These are phyloP conservation scores for Caerostris darwini DNA, from an alignment of 1,140 invertebrate species.

Conservation along the genomic window DNA sequence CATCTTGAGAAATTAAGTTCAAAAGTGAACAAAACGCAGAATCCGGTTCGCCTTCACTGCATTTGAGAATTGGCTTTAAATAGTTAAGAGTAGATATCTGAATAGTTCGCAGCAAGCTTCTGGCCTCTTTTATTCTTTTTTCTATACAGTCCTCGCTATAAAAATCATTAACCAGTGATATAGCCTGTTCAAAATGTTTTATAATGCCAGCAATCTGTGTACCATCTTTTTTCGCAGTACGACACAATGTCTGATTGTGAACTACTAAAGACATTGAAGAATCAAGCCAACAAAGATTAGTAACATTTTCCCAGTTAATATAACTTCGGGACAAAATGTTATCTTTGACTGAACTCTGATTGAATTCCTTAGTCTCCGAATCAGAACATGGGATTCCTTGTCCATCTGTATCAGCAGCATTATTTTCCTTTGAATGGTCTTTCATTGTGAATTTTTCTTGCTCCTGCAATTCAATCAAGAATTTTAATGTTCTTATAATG, in stretches of 20 bases:
- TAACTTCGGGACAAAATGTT: background rate
- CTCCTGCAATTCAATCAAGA: too few relatives aligned
- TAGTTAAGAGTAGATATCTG: slow-evolving; percentile 31
- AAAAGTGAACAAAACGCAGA: slow-evolving; percentile 57
- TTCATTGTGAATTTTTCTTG: too few relatives aligned
- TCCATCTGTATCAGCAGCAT: too few relatives aligned
- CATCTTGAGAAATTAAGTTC: slow-evolving; percentile 36
- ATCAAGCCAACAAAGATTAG: slow-evolving; percentile 71
- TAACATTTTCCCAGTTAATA: slow-evolving; percentile 58
- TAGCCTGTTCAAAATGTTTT: slow-evolving; percentile 43
- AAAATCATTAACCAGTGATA: slow-evolving; percentile 20
- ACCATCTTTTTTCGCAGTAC: background rate
- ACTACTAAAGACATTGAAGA: slow-evolving; percentile 52
- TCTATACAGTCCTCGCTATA: background rate
- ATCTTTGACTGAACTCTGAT: background rate
- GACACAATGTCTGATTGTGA: slow-evolving; percentile 21
- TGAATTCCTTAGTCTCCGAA: too few relatives aligned
- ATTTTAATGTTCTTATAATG: too few relatives aligned
- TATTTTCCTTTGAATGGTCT: too few relatives aligned
- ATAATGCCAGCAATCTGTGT: background rate
- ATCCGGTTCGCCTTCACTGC: slow-evolving; percentile 51
- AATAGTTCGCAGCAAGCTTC: background rate
- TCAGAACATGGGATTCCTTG: too few relatives aligned
- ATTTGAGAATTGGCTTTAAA: slow-evolving; percentile 69
- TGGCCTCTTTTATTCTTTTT: background rate